These are phyloP conservation scores for Eupithecia centaureata DNA, from an alignment of 2,888 invertebrate genomes.

Conservation along the genomic window DNA sequence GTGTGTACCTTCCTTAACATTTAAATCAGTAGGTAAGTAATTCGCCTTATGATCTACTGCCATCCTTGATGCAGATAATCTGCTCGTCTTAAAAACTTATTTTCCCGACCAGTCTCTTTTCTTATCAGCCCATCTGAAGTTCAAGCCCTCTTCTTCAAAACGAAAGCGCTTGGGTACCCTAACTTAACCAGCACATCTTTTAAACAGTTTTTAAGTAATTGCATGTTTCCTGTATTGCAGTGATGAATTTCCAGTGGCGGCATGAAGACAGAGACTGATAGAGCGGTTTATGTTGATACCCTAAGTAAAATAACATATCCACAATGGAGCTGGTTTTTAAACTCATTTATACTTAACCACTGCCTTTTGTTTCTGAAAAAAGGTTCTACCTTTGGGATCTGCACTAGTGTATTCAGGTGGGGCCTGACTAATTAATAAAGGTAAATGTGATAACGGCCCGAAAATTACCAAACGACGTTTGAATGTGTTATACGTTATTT, in stretches of 20 bases:
- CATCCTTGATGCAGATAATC: background rate
- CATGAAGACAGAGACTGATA: constrained; percentile 8
- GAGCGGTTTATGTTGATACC: constrained; percentile 4
- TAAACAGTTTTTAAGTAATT: background rate
- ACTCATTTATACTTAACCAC: constrained; percentile 3
- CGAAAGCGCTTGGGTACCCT: background rate
- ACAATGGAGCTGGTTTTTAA: background rate
- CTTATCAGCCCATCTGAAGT: background rate
- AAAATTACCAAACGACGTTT: constrained; percentile 2
- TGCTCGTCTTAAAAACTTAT: background rate
- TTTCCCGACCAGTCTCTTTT: background rate
- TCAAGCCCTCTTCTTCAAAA: background rate
- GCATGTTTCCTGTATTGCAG: background rate
- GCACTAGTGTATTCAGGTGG: constrained; percentile 6
- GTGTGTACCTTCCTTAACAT: background rate
- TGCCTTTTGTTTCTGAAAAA: constrained; percentile 8
- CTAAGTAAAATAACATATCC: constrained; percentile 7
- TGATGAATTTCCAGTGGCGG: background rate
- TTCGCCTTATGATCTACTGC: background rate
- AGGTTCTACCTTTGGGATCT: constrained; percentile 5
- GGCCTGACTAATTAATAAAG: constrained; percentile 12
- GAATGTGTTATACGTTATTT: constrained; percentile 7
- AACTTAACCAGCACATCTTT: background rate
- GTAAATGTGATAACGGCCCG: constrained; percentile 4
- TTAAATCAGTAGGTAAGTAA: background rate